phyloP scores from a whole-genome alignment of 2,888 invertebrate species.

The Nephrotoma guestfalica region DNA sequence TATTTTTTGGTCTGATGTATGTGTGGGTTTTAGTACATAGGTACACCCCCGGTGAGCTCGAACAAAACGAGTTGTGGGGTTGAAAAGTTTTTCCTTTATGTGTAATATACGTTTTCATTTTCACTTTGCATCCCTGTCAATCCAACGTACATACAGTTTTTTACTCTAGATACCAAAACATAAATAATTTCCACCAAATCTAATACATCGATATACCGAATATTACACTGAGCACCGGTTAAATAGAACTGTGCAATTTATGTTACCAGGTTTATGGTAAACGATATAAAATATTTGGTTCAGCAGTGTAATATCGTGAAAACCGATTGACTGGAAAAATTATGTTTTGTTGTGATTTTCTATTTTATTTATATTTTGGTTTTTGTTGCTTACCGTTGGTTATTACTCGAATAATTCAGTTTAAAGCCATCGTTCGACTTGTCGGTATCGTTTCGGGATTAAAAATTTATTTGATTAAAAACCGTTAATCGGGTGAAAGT shows the following conservation, averaged over 20 bases:
- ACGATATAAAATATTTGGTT: background rate
- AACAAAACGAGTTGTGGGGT: background rate
- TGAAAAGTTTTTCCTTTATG: background rate
- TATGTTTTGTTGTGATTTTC: conserved; percentile 1
- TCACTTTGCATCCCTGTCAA: background rate
- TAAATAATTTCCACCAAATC: background rate
- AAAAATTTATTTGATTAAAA: too few species aligned
- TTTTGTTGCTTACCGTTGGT: background rate
- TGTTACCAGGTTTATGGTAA: background rate
- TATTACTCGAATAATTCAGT: background rate
- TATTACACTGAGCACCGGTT: background rate
- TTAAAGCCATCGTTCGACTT: background rate
- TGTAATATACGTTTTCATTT: background rate
- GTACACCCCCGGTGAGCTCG: background rate
- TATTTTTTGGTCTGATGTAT: background rate
- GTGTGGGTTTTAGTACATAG: background rate
- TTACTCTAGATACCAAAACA: background rate
- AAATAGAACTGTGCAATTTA: background rate
- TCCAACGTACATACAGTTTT: background rate
- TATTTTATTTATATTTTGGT: background rate
- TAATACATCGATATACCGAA: background rate
- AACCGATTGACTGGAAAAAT: background rate
- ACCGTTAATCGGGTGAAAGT: too few species aligned
- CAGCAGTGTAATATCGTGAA: background rate
- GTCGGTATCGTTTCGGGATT: background rate